phyloP scores from a whole-genome alignment of 2,113 vertebrate genomes.

The Lonchura striata region DNA sequence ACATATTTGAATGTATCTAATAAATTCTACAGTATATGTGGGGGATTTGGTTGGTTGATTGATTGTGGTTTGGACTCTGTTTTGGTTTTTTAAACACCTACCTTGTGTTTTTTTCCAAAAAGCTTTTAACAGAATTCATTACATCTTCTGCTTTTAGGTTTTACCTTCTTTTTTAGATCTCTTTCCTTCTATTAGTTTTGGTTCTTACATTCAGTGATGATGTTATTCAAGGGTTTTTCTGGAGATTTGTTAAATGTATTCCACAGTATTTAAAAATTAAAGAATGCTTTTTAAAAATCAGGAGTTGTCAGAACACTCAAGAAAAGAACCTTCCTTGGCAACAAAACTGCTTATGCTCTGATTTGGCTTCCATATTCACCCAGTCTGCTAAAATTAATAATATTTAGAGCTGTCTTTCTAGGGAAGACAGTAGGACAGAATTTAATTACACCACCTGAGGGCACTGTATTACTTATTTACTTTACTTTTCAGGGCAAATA shows the following conservation, averaged over 20 bases:
- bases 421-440: background rate
- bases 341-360: background rate
- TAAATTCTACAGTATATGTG: background rate
- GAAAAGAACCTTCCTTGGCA: background rate
- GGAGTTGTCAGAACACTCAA: background rate
- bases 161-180: background rate
- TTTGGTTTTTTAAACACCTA: background rate
- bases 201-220: background rate
- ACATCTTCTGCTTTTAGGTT: background rate
- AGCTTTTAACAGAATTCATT: background rate
- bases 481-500: background rate
- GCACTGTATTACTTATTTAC: conserved; percentile 23
- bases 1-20: background rate
- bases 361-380: background rate
- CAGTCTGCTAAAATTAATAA: background rate
- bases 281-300: background rate
- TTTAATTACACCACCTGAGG: conserved; percentile 38
- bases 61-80: background rate
- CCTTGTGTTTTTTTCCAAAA: background rate
- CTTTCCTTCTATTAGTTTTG: background rate
- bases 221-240: background rate
- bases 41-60: background rate
- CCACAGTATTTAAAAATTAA: background rate
- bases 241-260: background rate
- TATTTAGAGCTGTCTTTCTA: background rate